phyloP scores from a whole-genome alignment of 2,113 vertebrate genomes.

The Dipodomys stephensi region DNA sequence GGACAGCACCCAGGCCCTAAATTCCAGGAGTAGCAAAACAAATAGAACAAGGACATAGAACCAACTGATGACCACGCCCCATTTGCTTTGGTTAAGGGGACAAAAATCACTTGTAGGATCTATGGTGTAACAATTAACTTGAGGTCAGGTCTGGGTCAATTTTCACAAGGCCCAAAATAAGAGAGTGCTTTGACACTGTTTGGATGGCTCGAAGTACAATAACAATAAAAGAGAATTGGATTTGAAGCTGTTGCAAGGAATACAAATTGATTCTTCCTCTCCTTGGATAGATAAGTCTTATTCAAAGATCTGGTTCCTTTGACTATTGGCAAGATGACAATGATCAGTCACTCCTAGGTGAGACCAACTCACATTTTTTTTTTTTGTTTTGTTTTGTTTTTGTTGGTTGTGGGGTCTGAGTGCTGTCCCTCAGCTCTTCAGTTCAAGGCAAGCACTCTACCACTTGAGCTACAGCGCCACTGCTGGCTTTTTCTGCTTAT shows the following conservation, averaged over 20 bases:
- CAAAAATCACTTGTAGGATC: background rate
- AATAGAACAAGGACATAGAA: background rate
- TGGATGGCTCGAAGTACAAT: slow-evolving; percentile 49
- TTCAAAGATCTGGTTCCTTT: slow-evolving; percentile 78
- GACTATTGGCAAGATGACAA: slow-evolving; percentile 68
- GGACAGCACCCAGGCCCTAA: too few relatives aligned
- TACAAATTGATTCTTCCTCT: slow-evolving; percentile 75
- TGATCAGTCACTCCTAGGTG: slow-evolving; percentile 75
- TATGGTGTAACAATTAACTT: background rate
- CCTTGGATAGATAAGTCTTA: slow-evolving; percentile 68
- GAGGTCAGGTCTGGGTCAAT: background rate
- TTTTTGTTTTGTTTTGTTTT: too few relatives aligned
- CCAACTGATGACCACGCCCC: slow-evolving; percentile 21
- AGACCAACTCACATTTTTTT: slow-evolving; percentile 52
- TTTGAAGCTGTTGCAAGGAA: slow-evolving; percentile 57
- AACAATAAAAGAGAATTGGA: slow-evolving; percentile 50
- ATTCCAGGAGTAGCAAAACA: too few relatives aligned
- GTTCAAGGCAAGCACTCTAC: too few relatives aligned
- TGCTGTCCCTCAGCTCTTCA: too few relatives aligned
- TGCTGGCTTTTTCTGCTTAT: too few relatives aligned
- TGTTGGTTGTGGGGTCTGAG: too few relatives aligned
- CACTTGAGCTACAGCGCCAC: too few relatives aligned
- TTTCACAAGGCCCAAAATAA: background rate
- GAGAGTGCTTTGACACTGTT: background rate
- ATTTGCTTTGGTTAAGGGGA: background rate